Evolutionary conservation across 1,140 invertebrate species (phyloP), one percentile per base, ranked within the genome.

Genomic region (Batillaria attramentaria): DNA sequence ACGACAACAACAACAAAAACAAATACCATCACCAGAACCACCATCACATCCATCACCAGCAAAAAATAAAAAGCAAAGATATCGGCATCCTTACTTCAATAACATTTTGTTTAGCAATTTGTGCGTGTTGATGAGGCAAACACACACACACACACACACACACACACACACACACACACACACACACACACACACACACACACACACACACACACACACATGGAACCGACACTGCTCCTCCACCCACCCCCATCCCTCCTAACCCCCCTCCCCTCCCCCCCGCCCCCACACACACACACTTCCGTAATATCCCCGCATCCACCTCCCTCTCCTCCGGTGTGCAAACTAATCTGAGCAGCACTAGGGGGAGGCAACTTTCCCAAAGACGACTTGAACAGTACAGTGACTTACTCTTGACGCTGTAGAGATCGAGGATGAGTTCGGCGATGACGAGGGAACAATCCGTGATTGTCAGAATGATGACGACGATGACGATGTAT

Each of bases 361-460:
- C n/a, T n/a, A n/a, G n/a, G n/a, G n/a, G n/a, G n/a, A n/a, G n/a
- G n/a, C n/a, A n/a, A n/a, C n/a, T n/a, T n/a, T n/a, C 16, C 18
- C 13, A 20, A 70, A 33, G 28, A 35, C 16, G 24, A 50, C 10
- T 50, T 50, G 24, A 50, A 50, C 24, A 13, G 46, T 24, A 50
- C 46, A 13, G 24, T 50, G 24, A 74, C 83, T 84, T 83, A 89
- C 88, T 85, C 86, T 88, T 88, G 28, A 89, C 88, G 70, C 86
- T 88, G 77, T 87, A 86, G 13, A 89, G 76, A 78, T 89, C 88
- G 16, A 89, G 85, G 37, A 87, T 88, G 39, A 89, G 84, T 78
- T 89, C 88, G 20, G 85, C 86, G 57, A 89, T 79, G 41, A 89
- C 88, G 16, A 89, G 79, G 1, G 87, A 85, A 79, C 87, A 88